Base-by-base conservation (phyloP, 2,888 invertebrate species). In the Taphrorychus bicolor region DNA sequence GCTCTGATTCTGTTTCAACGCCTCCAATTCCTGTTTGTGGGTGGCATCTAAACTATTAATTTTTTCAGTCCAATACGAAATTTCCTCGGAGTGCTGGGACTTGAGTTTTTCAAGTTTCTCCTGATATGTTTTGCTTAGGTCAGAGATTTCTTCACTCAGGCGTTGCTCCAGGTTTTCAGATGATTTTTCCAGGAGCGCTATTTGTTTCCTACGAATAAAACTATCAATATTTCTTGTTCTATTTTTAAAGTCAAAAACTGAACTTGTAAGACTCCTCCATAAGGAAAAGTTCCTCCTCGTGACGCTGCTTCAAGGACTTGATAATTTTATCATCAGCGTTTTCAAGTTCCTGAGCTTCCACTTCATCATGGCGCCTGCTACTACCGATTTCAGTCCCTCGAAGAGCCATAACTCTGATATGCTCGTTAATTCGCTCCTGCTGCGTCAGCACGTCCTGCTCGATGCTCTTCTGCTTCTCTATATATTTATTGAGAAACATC, bases 191-290 rank as follows among this genome's bases (percentile, higher is more conserved):
- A 87, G 73, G 51, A 88, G 83, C 3, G 84, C 83, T 72, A 88
- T 78, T 77, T 88, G 88, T 61, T 87, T 85, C 75, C 88, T 88
- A 75, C 63, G 80, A 81, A 19, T 21, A 9, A 45, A 17, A 45
- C 24, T 24, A 18, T 21, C 16, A 32, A 17, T 24, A 14, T 5
- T 7, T 18, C 17, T 32, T 21, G 41, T 19, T 2, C 5, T 51
- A 51, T 45, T n/a, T 11, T 45, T 5, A 19, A n/a, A 16, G 51
- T 14, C 2, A 1, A 45, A 2, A 17, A 9, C 17, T 18, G 73
- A 80, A 87, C 88, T 87, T 87, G 72, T 87, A 88, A 0, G 88
- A 88, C 65, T 86, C 87, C 76, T 88, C 88, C 83, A 88, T 83
- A 40, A 88, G 77, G 77, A 87, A 87, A 41, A 87, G 83, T 78